These are phyloP conservation scores for Fulmarus glacialis DNA, from an alignment of 2,113 vertebrate species.

Conservation along the genomic window DNA sequence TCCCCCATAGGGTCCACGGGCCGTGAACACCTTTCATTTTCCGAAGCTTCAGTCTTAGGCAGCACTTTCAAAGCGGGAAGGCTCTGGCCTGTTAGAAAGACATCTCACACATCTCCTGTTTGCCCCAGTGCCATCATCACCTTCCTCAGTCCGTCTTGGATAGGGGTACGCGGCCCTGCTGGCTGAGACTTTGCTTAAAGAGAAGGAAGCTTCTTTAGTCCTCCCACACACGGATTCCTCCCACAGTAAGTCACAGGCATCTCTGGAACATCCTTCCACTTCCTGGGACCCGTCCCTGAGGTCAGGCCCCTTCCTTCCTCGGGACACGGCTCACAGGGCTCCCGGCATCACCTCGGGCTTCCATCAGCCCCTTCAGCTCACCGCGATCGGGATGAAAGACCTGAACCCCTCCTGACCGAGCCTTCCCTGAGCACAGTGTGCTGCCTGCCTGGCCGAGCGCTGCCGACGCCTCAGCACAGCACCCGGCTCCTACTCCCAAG, in stretches of 20 bases:
- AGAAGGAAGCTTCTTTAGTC: background rate
- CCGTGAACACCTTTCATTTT: background rate
- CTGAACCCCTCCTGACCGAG: fast-evolving
- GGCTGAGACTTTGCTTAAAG: background rate
- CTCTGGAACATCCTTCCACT: background rate
- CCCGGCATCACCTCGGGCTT: background rate
- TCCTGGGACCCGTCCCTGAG: background rate
- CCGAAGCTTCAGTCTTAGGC: background rate
- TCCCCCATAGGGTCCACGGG: fast-evolving
- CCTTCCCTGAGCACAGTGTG: background rate
- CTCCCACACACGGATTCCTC: background rate
- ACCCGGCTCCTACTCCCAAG: background rate
- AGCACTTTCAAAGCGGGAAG: background rate
- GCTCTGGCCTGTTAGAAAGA: background rate
- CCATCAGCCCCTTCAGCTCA: background rate
- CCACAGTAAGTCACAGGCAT: background rate
- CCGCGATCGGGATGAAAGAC: background rate
- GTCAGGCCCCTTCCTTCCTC: background rate
- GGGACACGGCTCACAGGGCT: background rate
- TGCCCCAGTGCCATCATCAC: background rate
- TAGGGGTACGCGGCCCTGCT: background rate
- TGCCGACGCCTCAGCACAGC: background rate
- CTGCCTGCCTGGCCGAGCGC: background rate
- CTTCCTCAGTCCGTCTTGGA: background rate
- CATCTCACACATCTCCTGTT: background rate